These are phyloP conservation scores for Phalloptychus januarius DNA, from an alignment of 2,797 vertebrate species.

Conservation along the genomic window DNA sequence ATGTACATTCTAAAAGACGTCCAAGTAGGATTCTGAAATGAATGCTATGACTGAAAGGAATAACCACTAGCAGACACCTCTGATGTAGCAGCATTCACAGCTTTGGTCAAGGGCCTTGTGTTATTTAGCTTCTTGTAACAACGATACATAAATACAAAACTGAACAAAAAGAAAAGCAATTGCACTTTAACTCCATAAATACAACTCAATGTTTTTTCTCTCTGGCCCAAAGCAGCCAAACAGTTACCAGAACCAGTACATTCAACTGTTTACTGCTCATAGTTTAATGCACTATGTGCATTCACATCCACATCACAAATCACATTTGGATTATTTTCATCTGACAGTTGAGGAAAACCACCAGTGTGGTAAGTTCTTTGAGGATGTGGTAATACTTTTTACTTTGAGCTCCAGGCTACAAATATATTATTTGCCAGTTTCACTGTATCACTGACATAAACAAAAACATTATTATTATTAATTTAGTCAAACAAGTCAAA, in stretches of 20 bases:
- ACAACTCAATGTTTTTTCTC: constrained; percentile 28
- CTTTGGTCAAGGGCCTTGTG: not conserved
- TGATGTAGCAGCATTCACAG: not conserved
- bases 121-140: no score
- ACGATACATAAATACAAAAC: constrained; percentile 68
- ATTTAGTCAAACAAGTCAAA: not conserved
- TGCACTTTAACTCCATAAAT: constrained; percentile 75
- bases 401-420: not conserved
- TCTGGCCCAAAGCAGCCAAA: not conserved
- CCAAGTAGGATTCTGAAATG: not conserved
- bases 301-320: not conserved
- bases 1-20: not conserved
- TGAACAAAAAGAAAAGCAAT: constrained; percentile 46
- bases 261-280: constrained; percentile 9
- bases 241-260: constrained; percentile 11
- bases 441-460: not conserved
- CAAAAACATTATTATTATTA: not conserved
- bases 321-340: not conserved
- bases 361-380: not conserved
- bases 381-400: not conserved
- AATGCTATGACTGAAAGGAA: not conserved
- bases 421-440: no score
- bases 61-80: not conserved
- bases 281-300: not conserved
- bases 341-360: not conserved